phyloP scores from a whole-genome alignment of 2,888 invertebrate genomes.

The Antitype chi region DNA sequence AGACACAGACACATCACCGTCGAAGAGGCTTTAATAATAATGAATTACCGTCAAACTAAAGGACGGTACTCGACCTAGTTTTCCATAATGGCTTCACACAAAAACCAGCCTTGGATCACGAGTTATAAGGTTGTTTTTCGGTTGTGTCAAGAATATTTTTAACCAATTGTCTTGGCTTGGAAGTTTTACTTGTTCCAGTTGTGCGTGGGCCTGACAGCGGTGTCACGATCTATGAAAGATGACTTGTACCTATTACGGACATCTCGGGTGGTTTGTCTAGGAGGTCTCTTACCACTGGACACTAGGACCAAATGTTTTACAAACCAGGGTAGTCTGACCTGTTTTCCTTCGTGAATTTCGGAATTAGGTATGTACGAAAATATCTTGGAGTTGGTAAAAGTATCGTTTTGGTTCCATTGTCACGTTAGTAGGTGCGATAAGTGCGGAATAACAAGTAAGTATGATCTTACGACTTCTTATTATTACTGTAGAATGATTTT shows the following conservation, averaged over 20 bases:
- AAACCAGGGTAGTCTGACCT: slow-evolving; percentile 28
- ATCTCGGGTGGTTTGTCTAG: slow-evolving; percentile 32
- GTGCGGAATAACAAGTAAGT: slow-evolving; percentile 44
- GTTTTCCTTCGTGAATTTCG: slow-evolving; percentile 44
- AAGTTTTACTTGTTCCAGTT: slow-evolving; percentile 64
- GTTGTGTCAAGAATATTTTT: slow-evolving; percentile 50
- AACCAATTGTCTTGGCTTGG: slow-evolving; percentile 64
- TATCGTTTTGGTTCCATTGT: slow-evolving; percentile 45
- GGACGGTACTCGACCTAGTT: slow-evolving; percentile 57
- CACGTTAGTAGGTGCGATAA: slow-evolving; percentile 39
- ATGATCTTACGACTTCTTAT: slow-evolving; percentile 30
- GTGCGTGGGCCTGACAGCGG: slow-evolving; percentile 63
- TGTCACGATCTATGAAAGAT: slow-evolving; percentile 66
- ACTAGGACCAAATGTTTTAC: neutral
- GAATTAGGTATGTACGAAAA: slow-evolving; percentile 57
- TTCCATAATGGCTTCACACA: slow-evolving; percentile 1
- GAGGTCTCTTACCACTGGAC: slow-evolving; percentile 27
- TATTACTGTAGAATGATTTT: slow-evolving; percentile 17
- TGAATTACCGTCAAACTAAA: slow-evolving; percentile 62
- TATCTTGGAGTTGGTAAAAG: slow-evolving; percentile 32
- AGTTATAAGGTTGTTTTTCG: slow-evolving; percentile 34
- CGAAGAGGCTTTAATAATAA: slow-evolving; percentile 64
- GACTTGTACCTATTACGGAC: slow-evolving; percentile 59
- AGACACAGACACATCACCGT: slow-evolving; percentile 53
- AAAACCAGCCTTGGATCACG: neutral